A percentile compares a stretch with the other conserved stretches of the same genome.
These are phyloP conservation scores for Perccottus glenii DNA, from an alignment of 2,113 vertebrate species.

Conservation along the genomic window DNA sequence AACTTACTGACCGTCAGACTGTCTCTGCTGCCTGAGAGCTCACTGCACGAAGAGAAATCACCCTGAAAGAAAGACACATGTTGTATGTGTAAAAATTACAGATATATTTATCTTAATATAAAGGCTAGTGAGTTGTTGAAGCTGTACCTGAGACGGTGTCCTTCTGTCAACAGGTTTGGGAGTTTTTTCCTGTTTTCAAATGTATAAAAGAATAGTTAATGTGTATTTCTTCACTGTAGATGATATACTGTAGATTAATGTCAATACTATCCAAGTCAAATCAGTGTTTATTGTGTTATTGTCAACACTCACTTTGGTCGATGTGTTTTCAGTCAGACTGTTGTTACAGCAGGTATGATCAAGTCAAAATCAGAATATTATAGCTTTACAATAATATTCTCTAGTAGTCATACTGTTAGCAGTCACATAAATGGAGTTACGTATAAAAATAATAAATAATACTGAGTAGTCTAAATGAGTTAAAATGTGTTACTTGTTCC, in stretches of 20 bases:
- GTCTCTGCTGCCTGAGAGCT: slow-evolving; percentile 40
- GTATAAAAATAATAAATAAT: too few relatives aligned
- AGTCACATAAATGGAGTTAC: too few relatives aligned
- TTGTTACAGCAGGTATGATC: slow-evolving; percentile 13
- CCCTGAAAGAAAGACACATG: slow-evolving; percentile 32
- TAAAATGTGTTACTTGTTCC: too few relatives aligned
- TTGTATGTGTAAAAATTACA: background rate
- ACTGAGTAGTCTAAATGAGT: too few relatives aligned
- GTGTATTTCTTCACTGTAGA: background rate
- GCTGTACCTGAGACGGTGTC: slow-evolving; percentile 36
- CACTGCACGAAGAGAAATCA: slow-evolving; percentile 21
- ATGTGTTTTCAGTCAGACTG: slow-evolving; percentile 22
- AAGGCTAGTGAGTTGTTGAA: background rate
- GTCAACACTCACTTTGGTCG: slow-evolving; percentile 43
- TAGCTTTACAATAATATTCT: too few relatives aligned
- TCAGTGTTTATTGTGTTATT: background rate
- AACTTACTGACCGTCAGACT: slow-evolving; percentile 30
- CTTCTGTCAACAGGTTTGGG: slow-evolving; percentile 11
- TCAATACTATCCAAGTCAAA: background rate
- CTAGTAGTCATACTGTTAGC: too few relatives aligned
- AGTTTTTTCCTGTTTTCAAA: slow-evolving; percentile 27
- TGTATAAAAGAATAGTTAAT: background rate
- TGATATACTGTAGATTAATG: background rate
- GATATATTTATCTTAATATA: background rate
- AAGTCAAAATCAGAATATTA: too few relatives aligned